Evolutionary conservation across 2,113 vertebrate genomes (phyloP).

Genomic region (Antechinus flavipes): DNA sequence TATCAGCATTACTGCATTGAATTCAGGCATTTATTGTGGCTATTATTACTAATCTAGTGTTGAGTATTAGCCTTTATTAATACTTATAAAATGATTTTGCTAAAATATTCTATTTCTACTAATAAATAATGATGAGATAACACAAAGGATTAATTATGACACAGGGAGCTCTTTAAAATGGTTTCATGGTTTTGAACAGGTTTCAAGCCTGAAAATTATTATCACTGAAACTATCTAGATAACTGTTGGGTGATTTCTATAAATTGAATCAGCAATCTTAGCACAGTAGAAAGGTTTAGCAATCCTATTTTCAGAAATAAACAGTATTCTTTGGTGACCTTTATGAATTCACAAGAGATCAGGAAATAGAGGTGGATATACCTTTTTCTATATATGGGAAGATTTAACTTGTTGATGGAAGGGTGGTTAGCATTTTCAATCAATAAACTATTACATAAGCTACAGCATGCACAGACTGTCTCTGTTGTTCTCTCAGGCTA

Average conservation of each 20-base stretch:
- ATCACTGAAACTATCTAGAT: background rate
- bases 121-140: background rate
- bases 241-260: background rate
- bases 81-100: background rate
- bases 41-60: conserved; percentile 10
- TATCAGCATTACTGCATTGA: conserved; percentile 19
- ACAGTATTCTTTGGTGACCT: conserved; percentile 3
- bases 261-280: background rate
- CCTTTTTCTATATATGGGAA: background rate
- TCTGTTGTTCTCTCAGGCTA: background rate
- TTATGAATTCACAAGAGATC: conserved; percentile 1
- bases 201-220: background rate
- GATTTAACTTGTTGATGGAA: background rate
- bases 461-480: too few relatives aligned
- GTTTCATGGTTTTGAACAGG: background rate
- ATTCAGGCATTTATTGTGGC: conserved; percentile 25
- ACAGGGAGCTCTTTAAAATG: background rate
- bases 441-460: background rate
- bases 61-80: conserved; percentile 22
- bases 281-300: background rate
- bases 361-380: background rate
- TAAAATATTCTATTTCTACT: background rate
- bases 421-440: background rate
- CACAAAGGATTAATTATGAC: background rate
- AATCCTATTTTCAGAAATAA: background rate